Percentiles rank a stretch among this genome's conserved stretches.
These are phyloP conservation scores for Hydrotaea cyrtoneurina DNA, from an alignment of 2,888 invertebrate species.

Conservation along the genomic window DNA sequence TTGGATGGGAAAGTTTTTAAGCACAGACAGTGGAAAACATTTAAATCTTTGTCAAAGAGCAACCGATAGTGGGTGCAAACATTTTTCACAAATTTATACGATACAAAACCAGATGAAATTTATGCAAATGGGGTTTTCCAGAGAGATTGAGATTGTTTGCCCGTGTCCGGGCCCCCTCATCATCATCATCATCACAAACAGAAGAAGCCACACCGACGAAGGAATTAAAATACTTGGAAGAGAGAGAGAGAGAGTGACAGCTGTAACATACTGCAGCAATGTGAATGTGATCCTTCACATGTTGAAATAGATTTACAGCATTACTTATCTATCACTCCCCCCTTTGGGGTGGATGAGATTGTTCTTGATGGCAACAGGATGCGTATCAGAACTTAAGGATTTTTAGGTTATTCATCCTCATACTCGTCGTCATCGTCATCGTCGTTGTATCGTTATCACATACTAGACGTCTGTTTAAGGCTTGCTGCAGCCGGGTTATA, in stretches of 20 bases:
- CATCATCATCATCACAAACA: background rate
- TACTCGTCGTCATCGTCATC: background rate
- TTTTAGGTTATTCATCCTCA: background rate
- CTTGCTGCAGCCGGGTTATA: background rate
- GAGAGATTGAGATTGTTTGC: background rate
- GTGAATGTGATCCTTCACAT: constrained; percentile 13
- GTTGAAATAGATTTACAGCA: constrained; percentile 33
- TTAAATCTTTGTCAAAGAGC: constrained; percentile 19
- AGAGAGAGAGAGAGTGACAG: too few species aligned
- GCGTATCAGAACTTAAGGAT: constrained; percentile 3
- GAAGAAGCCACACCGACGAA: background rate
- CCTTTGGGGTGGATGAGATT: background rate
- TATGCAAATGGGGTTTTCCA: constrained; percentile 26
- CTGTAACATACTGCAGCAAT: background rate
- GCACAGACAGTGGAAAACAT: background rate
- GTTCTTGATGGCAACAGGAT: background rate
- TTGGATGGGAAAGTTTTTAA: background rate
- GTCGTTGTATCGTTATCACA: background rate
- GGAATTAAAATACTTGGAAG: background rate
- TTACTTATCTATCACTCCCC: constrained; percentile 24
- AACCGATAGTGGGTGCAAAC: background rate
- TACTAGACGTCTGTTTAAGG: background rate
- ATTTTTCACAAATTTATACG: background rate
- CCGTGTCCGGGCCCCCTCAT: background rate
- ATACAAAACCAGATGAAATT: constrained; percentile 27